Evolutionary conservation across 2,797 vertebrate species (phyloP).

Genomic region (Hephaestus fuliginosus): DNA sequence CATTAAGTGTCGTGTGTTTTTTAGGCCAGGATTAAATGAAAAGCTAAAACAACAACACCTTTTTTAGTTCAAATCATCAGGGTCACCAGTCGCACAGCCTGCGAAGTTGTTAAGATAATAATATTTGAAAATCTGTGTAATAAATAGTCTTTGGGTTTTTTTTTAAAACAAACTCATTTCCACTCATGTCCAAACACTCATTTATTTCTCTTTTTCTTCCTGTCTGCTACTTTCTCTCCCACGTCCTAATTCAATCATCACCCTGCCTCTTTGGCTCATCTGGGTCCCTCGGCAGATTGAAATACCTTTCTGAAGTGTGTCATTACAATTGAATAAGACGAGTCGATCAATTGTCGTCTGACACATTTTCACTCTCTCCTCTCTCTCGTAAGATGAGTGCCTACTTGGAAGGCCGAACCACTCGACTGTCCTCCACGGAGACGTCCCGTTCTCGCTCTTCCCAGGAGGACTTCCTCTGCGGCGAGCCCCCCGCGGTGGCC

Average conservation of each 20-base stretch:
- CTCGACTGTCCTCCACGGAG: constrained; percentile 96
- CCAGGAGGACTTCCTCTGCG: constrained; percentile 89
- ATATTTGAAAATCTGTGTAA: background rate
- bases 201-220: constrained; percentile 15
- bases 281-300: background rate
- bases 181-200: constrained; percentile 1
- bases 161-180: constrained; percentile 2
- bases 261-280: background rate
- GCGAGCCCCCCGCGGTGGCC: constrained; percentile 50
- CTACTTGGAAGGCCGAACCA: constrained; percentile 93
- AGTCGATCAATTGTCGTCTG: background rate
- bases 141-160: background rate
- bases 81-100: background rate
- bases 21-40: background rate
- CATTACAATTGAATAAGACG: constrained; percentile 20
- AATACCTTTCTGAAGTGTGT: constrained; percentile 36
- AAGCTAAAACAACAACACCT: constrained; percentile 27
- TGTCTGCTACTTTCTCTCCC: constrained; percentile 4
- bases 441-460: constrained; percentile 97
- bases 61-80: background rate
- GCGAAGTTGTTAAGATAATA: background rate
- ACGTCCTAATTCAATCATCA: constrained; percentile 9
- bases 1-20: constrained; percentile 33
- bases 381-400: constrained; percentile 90
- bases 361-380: background rate